Evolutionary conservation across 2,797 vertebrate genomes (phyloP).

Genomic region (Amblyraja radiata): DNA sequence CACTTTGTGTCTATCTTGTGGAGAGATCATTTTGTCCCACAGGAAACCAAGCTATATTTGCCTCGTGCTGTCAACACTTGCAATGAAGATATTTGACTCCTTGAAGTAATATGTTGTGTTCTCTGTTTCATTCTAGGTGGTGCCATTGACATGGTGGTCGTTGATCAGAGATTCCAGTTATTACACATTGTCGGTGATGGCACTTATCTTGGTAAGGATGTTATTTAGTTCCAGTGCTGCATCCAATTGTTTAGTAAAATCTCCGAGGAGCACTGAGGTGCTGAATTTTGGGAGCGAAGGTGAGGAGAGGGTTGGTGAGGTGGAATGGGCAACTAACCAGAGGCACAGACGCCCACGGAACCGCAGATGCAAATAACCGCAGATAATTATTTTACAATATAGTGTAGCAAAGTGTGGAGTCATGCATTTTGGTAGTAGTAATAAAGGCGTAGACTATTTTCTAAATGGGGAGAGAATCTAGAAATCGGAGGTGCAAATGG

Average conservation of each 20-base stretch:
- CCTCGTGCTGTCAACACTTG: background rate
- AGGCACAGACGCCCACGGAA: background rate
- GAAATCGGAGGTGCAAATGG: too few species aligned
- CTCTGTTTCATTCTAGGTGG: conserved; percentile 57
- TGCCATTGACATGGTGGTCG: conserved; percentile 79
- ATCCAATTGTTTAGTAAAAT: background rate
- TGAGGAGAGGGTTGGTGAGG: background rate
- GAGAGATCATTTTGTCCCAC: background rate
- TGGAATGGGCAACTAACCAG: background rate
- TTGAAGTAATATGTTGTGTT: background rate
- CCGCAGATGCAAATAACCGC: too few species aligned
- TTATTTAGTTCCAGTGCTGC: too few species aligned
- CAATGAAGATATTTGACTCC: background rate
- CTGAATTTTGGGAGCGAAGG: background rate
- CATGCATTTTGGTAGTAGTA: too few species aligned
- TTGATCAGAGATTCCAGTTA: conserved; percentile 83
- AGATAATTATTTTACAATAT: too few species aligned
- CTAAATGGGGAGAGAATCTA: too few species aligned
- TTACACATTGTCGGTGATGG: conserved; percentile 83
- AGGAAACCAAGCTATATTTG: background rate
- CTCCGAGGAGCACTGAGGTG: background rate
- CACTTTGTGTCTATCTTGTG: too few species aligned
- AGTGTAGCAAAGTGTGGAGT: too few species aligned
- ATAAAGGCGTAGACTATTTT: too few species aligned
- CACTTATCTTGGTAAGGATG: conserved; percentile 81